Percentiles rank a stretch among this genome's conserved stretches.
These are phyloP conservation scores for Petrocephalus zakoni DNA, from an alignment of 2,113 vertebrate genomes.

Conservation along the genomic window DNA sequence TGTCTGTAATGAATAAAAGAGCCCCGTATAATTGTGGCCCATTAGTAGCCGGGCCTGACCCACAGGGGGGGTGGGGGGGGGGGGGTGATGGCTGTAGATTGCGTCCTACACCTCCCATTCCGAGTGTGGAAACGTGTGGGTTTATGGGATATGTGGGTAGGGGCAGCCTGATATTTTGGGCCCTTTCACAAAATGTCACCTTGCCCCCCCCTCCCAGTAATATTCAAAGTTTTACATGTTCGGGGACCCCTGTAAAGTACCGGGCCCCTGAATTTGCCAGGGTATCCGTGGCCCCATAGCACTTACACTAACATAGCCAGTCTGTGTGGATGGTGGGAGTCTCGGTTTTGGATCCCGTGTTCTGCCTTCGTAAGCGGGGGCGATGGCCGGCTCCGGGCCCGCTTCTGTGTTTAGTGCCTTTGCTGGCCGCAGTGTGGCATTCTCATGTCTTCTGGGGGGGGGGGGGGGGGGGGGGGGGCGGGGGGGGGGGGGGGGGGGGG, in stretches of 20 bases:
- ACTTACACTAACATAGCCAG: too few species aligned
- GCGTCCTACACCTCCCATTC: neutral
- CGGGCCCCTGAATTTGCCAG: too few species aligned
- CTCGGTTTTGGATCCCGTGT: too few species aligned
- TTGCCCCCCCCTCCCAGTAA: neutral
- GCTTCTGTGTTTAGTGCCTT: conserved; percentile 39
- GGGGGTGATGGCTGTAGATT: conserved; percentile 20
- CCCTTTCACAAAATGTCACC: neutral
- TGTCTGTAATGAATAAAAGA: conserved; percentile 85
- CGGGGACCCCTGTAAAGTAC: neutral
- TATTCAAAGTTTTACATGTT: neutral
- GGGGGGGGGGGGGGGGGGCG: too few species aligned
- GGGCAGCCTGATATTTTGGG: neutral
- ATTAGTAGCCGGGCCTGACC: conserved; percentile 68
- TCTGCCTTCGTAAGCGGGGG: too few species aligned
- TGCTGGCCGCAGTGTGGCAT: conserved; percentile 31
- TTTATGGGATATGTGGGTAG: neutral
- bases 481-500: too few species aligned
- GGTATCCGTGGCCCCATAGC: too few species aligned
- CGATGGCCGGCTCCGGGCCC: conserved; percentile 19
- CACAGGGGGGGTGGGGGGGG: conserved; percentile 42
- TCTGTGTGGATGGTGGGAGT: too few species aligned
- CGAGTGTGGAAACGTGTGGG: neutral
- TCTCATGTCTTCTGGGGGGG: neutral
- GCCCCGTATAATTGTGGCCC: conserved; percentile 78